Percentiles rank a stretch among this genome's conserved stretches.
Evolutionary conservation across 2,888 invertebrate species (phyloP).

Genomic region (Drosophila melanosoma): DNA sequence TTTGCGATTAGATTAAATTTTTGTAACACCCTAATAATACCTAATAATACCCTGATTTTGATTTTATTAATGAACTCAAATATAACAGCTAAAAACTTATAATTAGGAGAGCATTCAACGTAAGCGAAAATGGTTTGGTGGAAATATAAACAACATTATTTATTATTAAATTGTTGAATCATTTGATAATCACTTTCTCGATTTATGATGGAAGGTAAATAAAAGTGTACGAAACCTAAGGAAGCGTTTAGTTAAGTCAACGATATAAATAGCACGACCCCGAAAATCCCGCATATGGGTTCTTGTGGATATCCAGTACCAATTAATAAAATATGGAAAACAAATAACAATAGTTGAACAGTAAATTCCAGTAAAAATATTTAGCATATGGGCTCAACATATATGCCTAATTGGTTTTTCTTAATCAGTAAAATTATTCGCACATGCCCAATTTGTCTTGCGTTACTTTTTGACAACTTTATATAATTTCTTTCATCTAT

Average conservation of each 20-base stretch:
- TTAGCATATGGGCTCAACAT: neutral
- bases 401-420: neutral
- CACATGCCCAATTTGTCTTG: neutral
- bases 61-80: slow-evolving; percentile 44
- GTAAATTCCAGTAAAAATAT: neutral
- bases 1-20: neutral
- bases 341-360: neutral
- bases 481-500: neutral
- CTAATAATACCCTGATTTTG: slow-evolving; percentile 37
- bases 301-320: neutral
- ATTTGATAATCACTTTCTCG: neutral
- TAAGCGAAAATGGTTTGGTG: neutral
- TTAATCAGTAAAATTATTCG: neutral
- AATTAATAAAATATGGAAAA: neutral
- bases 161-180: neutral
- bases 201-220: slow-evolving; percentile 12
- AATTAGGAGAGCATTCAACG: slow-evolving; percentile 24
- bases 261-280: slow-evolving; percentile 38
- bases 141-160: neutral
- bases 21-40: too few relatives aligned
- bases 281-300: slow-evolving; percentile 2
- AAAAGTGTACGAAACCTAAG: slow-evolving; percentile 46
- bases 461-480: neutral
- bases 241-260: slow-evolving; percentile 67
- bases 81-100: slow-evolving; percentile 23